phyloP scores from a whole-genome alignment of 2,888 invertebrate species.

The Apeira syringaria region DNA sequence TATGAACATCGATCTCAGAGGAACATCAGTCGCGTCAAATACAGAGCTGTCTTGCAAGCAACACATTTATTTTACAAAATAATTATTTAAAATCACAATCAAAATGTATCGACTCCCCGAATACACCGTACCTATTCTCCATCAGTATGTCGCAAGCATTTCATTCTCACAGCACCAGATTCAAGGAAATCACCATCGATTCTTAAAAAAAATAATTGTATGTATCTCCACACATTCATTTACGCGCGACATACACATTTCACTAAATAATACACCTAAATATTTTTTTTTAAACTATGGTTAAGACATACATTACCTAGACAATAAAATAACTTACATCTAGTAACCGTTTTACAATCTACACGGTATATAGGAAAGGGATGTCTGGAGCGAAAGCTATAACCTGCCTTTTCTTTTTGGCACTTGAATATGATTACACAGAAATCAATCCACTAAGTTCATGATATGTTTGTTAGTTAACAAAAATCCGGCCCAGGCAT shows the following conservation, averaged over 20 bases:
- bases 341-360: slow-evolving; percentile 70
- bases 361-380: slow-evolving; percentile 62
- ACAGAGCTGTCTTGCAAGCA: slow-evolving; percentile 67
- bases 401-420: slow-evolving; percentile 54
- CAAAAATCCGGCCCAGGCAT: slow-evolving; percentile 19
- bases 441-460: slow-evolving; percentile 16
- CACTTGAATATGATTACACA: slow-evolving; percentile 41
- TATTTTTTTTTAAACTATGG: slow-evolving; percentile 55
- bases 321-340: slow-evolving; percentile 76
- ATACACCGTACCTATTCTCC: slow-evolving; percentile 59
- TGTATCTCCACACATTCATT: slow-evolving; percentile 60
- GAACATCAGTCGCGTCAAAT: slow-evolving; percentile 75
- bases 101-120: slow-evolving; percentile 62
- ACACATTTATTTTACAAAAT: slow-evolving; percentile 59
- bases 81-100: slow-evolving; percentile 58
- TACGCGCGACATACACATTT: slow-evolving; percentile 75
- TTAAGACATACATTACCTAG: slow-evolving; percentile 77
- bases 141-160: slow-evolving; percentile 71
- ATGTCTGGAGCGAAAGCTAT: slow-evolving; percentile 49
- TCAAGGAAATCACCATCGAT: slow-evolving; percentile 47
- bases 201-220: slow-evolving; percentile 24
- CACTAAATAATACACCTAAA: slow-evolving; percentile 66
- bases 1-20: slow-evolving; percentile 64
- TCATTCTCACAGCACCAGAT: slow-evolving; percentile 79
- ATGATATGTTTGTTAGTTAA: slow-evolving; percentile 52